These are phyloP conservation scores for Pachyramphus minor DNA, from an alignment of 2,113 vertebrate species.

Conservation along the genomic window DNA sequence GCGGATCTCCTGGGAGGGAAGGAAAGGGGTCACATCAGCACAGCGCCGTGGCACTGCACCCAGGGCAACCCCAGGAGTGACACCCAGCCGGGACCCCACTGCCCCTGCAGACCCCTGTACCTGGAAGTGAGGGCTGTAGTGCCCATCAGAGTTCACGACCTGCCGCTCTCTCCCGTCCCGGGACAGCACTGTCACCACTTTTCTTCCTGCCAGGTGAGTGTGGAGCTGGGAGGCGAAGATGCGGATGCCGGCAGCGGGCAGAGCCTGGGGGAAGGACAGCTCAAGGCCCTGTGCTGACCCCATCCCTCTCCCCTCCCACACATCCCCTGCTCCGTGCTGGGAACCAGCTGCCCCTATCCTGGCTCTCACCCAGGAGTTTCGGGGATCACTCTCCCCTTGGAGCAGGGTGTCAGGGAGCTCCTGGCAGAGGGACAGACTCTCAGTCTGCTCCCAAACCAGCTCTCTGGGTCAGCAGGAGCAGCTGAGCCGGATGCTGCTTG, in stretches of 20 bases:
- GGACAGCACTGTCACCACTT: constrained; percentile 83
- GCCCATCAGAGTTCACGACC: constrained; percentile 86
- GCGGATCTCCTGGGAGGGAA: constrained; percentile 82
- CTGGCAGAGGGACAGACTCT: neutral
- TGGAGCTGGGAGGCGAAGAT: constrained; percentile 97
- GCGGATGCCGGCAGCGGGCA: constrained; percentile 81
- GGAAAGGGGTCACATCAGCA: neutral
- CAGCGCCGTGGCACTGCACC: accelerated
- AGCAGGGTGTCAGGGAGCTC: neutral
- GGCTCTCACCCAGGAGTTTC: accelerated
- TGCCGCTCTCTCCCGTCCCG: constrained; percentile 76
- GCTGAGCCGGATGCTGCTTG: neutral
- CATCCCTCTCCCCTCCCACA: neutral
- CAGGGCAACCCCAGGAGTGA: accelerated
- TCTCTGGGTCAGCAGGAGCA: neutral
- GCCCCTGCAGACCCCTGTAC: constrained; percentile 59
- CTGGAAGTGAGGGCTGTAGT: constrained; percentile 96
- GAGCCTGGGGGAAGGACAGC: constrained; percentile 68
- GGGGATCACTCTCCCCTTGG: neutral
- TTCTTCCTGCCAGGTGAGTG: constrained; percentile 87
- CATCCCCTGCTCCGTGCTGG: neutral
- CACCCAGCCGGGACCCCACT: accelerated
- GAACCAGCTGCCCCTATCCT: accelerated
- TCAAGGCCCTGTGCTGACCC: accelerated
- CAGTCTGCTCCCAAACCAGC: accelerated